phyloP scores from a whole-genome alignment of 2,888 invertebrate genomes.

The Sphaerophoria rueppellii region DNA sequence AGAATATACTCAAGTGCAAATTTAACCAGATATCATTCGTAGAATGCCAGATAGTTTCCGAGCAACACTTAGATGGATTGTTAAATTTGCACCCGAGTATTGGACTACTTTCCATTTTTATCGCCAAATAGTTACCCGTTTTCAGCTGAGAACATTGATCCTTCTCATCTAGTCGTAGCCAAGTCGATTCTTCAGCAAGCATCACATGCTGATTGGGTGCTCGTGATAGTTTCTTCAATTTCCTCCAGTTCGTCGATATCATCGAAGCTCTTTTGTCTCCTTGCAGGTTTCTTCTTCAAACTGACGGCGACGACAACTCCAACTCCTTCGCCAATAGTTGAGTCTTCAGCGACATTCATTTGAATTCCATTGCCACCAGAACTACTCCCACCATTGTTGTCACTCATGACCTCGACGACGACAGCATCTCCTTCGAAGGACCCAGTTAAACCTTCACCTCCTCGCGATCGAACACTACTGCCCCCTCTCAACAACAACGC shows the following conservation, averaged over 20 bases:
- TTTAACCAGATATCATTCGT: not conserved
- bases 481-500: constrained; percentile 45
- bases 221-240: constrained; percentile 50
- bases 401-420: constrained; percentile 42
- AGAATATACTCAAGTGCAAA: constrained; percentile 1
- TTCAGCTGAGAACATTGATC: constrained; percentile 30
- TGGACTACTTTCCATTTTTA: constrained; percentile 31
- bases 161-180: constrained; percentile 33
- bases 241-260: constrained; percentile 69
- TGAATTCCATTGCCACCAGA: constrained; percentile 44
- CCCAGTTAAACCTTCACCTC: constrained; percentile 40
- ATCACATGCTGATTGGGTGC: constrained; percentile 56
- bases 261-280: constrained; percentile 59
- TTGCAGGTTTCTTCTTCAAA: constrained; percentile 49
- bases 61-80: not conserved
- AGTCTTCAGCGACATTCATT: constrained; percentile 44
- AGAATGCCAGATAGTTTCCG: not conserved
- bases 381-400: constrained; percentile 14
- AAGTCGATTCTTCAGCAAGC: constrained; percentile 31
- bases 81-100: constrained; percentile 5
- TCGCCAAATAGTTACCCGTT: constrained; percentile 30
- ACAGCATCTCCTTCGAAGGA: constrained; percentile 36
- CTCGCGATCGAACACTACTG: constrained; percentile 59
- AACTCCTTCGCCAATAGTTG: not conserved
- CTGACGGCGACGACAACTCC: not conserved